Evolutionary conservation across 2,797 vertebrate genomes (phyloP).

Genomic region (Argya squamiceps): DNA sequence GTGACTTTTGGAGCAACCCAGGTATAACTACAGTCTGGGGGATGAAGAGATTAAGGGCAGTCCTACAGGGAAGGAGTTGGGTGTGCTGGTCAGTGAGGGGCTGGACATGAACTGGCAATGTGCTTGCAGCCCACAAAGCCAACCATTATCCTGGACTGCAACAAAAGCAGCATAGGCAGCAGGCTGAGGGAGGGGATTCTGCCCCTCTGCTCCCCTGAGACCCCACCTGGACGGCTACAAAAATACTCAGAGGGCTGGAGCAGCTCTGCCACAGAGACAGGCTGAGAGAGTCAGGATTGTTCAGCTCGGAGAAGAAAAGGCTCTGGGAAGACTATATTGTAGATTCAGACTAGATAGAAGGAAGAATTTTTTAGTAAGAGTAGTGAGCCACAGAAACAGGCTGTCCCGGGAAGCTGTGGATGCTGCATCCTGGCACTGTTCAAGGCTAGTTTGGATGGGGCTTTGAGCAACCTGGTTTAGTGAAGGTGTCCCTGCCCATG

Average conservation of each 20-base stretch:
- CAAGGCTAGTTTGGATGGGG: neutral
- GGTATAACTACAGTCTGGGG: neutral
- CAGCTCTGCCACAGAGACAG: neutral
- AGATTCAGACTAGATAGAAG: neutral
- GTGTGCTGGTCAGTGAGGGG: neutral
- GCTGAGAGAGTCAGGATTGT: neutral
- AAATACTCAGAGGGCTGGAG: neutral
- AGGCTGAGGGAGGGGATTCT: neutral
- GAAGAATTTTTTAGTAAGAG: neutral
- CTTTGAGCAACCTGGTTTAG: neutral
- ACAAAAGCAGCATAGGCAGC: neutral
- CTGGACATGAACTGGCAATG: neutral
- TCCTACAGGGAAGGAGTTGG: too few relatives aligned
- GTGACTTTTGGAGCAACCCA: neutral
- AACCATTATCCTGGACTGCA: neutral
- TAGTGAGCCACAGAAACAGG: neutral
- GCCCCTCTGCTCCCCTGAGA: neutral
- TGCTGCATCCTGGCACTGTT: neutral
- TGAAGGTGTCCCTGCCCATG: neutral
- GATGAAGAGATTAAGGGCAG: neutral
- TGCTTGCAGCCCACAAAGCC: neutral
- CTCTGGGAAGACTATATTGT: neutral
- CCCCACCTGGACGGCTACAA: neutral
- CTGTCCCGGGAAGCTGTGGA: fast-evolving
- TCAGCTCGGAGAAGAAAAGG: neutral